These are phyloP conservation scores for Hystrix cristata DNA, from an alignment of 2,113 vertebrate genomes.

Conservation along the genomic window DNA sequence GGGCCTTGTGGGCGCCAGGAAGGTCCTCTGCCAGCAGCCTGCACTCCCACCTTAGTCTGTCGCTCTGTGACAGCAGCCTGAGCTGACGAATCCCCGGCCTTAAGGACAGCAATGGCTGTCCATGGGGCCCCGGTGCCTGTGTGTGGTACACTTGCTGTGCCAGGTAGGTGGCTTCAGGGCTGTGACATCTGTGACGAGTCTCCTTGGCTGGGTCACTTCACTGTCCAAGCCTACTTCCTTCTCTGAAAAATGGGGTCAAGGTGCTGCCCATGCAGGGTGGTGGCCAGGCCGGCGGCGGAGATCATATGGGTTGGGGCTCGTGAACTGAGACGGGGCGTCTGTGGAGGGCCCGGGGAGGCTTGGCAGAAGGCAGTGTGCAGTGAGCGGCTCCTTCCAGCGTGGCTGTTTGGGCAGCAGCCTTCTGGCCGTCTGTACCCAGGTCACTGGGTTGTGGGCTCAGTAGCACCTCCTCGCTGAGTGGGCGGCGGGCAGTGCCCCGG, in stretches of 20 bases:
- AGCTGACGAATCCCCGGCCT: background rate
- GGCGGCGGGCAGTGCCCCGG: background rate
- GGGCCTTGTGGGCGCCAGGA: background rate
- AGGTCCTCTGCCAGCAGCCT: background rate
- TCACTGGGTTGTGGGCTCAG: background rate
- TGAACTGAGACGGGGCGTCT: background rate
- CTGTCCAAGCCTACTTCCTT: background rate
- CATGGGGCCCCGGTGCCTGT: background rate
- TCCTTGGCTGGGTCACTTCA: background rate
- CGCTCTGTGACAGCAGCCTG: background rate
- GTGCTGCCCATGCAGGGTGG: background rate
- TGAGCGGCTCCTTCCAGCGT: background rate
- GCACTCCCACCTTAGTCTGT: fast-evolving
- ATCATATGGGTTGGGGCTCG: slow-evolving; percentile 24
- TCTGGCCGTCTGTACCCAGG: background rate
- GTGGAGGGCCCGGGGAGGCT: background rate
- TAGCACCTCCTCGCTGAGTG: background rate
- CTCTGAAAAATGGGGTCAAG: background rate
- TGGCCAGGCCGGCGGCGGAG: background rate
- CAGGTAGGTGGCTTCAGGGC: background rate
- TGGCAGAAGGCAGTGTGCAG: background rate
- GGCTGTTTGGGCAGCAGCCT: background rate
- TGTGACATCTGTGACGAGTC: background rate
- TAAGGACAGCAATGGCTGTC: background rate
- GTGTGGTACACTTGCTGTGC: background rate